A percentile compares a stretch with the other conserved stretches of the same genome.
These are phyloP conservation scores for Papilio polytes DNA, from an alignment of 1,140 invertebrate genomes.

Conservation along the genomic window DNA sequence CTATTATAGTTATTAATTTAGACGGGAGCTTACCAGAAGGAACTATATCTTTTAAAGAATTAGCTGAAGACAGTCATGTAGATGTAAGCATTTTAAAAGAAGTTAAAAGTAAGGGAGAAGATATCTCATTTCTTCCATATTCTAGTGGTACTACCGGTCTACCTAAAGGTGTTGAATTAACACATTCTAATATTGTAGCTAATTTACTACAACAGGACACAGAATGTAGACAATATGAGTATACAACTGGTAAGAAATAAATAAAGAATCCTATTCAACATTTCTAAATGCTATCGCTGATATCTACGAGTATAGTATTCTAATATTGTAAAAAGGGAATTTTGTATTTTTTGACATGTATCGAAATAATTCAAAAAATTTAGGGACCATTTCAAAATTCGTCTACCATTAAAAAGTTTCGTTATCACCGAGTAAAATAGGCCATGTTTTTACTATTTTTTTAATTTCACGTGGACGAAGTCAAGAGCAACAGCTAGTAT, in stretches of 20 bases:
- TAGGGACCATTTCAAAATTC: no score
- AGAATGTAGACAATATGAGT: slow-evolving; percentile 59
- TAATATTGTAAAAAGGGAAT: no score
- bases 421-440: no score
- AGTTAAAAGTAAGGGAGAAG: slow-evolving; percentile 70
- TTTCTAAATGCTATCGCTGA: no score
- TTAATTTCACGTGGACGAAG: no score
- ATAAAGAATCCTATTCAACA: no score
- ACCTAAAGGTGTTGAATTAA: slow-evolving; percentile 94
- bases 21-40: slow-evolving; percentile 73
- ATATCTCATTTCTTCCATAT: slow-evolving; percentile 85
- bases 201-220: slow-evolving; percentile 84
- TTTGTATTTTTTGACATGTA: no score
- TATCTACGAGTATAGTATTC: no score
- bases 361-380: no score
- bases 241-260: slow-evolving; percentile 61
- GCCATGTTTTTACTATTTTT: no score
- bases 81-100: slow-evolving; percentile 79
- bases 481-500: no score
- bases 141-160: slow-evolving; percentile 96
- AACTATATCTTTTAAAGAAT: slow-evolving; percentile 85
- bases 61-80: slow-evolving; percentile 74
- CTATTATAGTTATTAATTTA: slow-evolving; percentile 84
- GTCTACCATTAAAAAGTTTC: no score
- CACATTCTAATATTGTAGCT: slow-evolving; percentile 86